Base-by-base conservation (phyloP, 2,797 vertebrate genomes). In the Sebastiscus albofasciatus region DNA sequence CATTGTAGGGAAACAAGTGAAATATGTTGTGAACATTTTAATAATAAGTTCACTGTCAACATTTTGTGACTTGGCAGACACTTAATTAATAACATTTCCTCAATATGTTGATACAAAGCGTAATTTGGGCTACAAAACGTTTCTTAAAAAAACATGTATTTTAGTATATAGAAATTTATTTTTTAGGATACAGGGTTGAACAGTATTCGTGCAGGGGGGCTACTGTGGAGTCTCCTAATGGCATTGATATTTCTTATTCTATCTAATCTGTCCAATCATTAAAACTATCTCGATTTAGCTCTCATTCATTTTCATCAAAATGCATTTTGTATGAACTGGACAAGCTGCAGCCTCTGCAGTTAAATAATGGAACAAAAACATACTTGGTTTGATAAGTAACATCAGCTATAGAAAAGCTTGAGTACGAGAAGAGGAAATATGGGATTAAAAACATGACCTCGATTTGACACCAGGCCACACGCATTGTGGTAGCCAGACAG, bases 361-460 rank as follows among this genome's bases (percentile, higher is more conserved):
- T 87, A 60, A 84, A 88, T 73, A 74, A 84, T 68, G 52, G 14
- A 87, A 42, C 8, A 61, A 67, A 89, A 85, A 84, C 29, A 64
- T 0, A 14, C 58, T 80, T 26, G 68, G 60, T 76, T 78, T 85
- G 74, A 72, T 78, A 66, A 69, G 46, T 77, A 82, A 77, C 68
- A 81, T 68, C 24, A 70, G 69, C 77, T 82, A 24, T 29, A 70
- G 67, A 77, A 84, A 65, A 80, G 31, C 67, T 60, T 20, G 33
- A 82, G 46, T 46, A 55, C 61, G 72, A 83, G 59, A 68, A 73
- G 58, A 54, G 68, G 67, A 80, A 86, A 79, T 65, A 68, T 52
- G n/a, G 73, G 77, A 87, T 93, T 92, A 80, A 87, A 92, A 87
- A 79, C 75, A 64, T 82, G 89, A 93, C 92, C 90, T 90, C 46